Evolutionary conservation across 2,113 vertebrate genomes (phyloP), one percentile per base, ranked within the genome.

Genomic region (Isichthys henryi): DNA sequence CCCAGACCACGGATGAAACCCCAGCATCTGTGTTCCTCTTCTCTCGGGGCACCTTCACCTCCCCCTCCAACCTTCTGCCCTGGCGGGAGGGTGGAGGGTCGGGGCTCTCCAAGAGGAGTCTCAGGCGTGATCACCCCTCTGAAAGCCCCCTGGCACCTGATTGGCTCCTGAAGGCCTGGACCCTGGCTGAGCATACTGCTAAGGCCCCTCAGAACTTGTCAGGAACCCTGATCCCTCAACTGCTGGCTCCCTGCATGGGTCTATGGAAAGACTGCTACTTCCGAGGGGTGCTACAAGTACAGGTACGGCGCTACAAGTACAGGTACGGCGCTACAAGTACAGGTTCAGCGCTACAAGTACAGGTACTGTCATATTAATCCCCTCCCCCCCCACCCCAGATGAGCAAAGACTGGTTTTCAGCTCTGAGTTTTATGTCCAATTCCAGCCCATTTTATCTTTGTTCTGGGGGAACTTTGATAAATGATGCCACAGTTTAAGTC

Each of bases 231-330:
- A 92, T 97, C 88, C 98, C 98, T 89, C 94, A 96, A 19, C 95
- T 96, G 0, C 88, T 96, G 2, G 97, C 96, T 52, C 97, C 98
- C 88, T 96, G 96, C 39, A 77, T 98, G 91, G 93, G 92, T 7
- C 92, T 99, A 88, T 99, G 98, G 98, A 96, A 92, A 89, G 96
- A 96, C 83, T 99, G 98, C 92, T 99, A 98, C 95, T 95, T 98
- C 89, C 95, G 97, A 49, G 97, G 96, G 88, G 95, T 95, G 15
- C 96, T 96, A 10, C 96, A 98, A 77, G 92, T 94, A 3, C 97
- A 97, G 98, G 98, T 98, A 93, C 0, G 88, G 94, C 95, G 15
- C 96, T 96, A 10, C 96, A 98, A 74, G 92, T 94, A 3, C 96
- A 97, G 98, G 98, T 98, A 93, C 0, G 88, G 94, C 95, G 17